Base-by-base conservation (phyloP, 1,140 invertebrate species). In the Gonatopus flavifemur region DNA sequence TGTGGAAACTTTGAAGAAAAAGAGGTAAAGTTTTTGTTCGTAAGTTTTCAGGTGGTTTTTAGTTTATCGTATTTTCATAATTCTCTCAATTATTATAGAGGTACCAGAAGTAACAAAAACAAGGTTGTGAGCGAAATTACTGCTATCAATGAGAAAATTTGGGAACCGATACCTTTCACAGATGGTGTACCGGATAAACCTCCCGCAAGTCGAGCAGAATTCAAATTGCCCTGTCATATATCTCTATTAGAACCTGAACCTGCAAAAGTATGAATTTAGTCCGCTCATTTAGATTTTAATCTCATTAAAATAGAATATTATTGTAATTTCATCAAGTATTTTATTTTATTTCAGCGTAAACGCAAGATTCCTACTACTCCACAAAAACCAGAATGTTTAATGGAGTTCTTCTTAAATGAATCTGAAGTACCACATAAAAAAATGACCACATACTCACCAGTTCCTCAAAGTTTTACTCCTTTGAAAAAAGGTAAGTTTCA, bases 201-300 rank as follows among this genome's bases (percentile, higher is more conserved):
- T 15, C 42, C 49, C 0, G 59, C 20, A 1, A 21, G 38, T 19
- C 22, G 50, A 36, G 10, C 49, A 1, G 28, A 66, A 36, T 70
- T 74, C 22, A 70, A 68, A 44, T 37, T 72, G 22, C 67, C 72
- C 6, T 67, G 68, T 40, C 52, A 70, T 10, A 59, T 65, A 35
- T 60, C 60, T 22, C 40, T 66, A 8, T 40, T 69, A 18, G 57
- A 55, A 45, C 19, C 47, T 18, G 41, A 37, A 52, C 43, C 38
- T 8, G 47, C 53, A 31, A 25, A 42, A 16, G 43, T 46, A 52
- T 16, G 31, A 39, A 20, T 45, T 3, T 39, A 46, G 28, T 12
- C 28, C 13, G 31, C 16, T 44, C 9, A 21, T 28, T 24, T 25
- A 44, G n/a, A 45, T 19, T 25, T 36, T n/a, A n/a, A n/a, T n/a